Evolutionary conservation across 1,140 invertebrate genomes (phyloP).

Genomic region (Heterodera schachtii): DNA sequence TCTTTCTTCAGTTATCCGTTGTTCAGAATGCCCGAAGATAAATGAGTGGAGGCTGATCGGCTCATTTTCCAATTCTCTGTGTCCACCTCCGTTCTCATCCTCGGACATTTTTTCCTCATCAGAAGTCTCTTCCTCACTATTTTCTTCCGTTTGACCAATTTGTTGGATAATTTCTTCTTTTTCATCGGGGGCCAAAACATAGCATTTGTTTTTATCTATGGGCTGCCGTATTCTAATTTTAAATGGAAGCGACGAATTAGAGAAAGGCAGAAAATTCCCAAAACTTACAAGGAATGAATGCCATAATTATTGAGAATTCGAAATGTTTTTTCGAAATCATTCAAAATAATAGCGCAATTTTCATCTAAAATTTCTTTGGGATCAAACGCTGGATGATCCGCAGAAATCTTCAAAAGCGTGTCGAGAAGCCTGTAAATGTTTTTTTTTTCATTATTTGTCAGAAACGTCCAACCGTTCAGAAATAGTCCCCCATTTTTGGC

Average conservation of each 20-base stretch:
- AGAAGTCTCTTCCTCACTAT: neutral
- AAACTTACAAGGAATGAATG: conserved; percentile 11
- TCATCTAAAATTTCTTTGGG: neutral
- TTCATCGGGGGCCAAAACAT: neutral
- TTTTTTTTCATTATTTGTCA: neutral
- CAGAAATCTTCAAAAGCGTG: conserved; percentile 11
- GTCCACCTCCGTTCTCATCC: neutral
- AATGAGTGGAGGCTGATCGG: neutral
- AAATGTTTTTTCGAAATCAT: conserved; percentile 14
- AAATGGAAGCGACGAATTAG: neutral
- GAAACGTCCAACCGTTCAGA: neutral
- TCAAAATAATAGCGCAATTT: neutral
- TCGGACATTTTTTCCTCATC: neutral
- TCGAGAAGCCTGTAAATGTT: neutral
- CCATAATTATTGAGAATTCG: neutral
- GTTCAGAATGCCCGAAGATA: neutral
- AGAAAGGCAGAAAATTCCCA: too few species aligned
- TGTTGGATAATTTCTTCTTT: neutral
- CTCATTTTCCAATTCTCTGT: neutral
- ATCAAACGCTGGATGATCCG: conserved; percentile 1
- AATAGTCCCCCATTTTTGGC: neutral
- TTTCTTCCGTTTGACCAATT: neutral
- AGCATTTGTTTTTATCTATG: neutral
- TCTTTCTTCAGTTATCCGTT: neutral
- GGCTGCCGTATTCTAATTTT: neutral